phyloP scores from a whole-genome alignment of 2,888 invertebrate species.

The Tiphia femorata region DNA sequence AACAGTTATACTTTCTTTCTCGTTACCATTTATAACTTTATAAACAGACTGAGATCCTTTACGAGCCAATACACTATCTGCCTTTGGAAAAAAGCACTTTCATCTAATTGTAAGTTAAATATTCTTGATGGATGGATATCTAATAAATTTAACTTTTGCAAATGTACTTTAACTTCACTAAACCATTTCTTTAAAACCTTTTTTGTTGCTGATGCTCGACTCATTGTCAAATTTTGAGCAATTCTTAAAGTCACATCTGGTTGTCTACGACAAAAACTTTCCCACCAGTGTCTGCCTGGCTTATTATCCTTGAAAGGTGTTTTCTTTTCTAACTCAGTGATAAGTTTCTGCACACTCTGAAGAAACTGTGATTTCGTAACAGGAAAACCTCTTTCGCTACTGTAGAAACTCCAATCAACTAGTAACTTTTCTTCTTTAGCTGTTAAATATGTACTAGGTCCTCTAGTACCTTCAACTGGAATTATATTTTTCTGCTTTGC shows the following conservation, averaged over 20 bases:
- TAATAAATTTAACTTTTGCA: not conserved
- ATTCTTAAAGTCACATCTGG: constrained; percentile 44
- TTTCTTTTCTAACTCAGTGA: constrained; percentile 11
- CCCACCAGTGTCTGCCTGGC: constrained; percentile 53
- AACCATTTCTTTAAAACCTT: constrained; percentile 52
- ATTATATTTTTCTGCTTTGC: constrained; percentile 2
- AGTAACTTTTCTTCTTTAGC: constrained; percentile 20
- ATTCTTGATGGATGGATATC: constrained; percentile 6
- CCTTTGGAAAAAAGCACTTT: constrained; percentile 44
- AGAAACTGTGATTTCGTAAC: constrained; percentile 45
- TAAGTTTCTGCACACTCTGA: constrained; percentile 39
- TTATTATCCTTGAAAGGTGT: constrained; percentile 42
- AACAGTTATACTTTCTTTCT: constrained; percentile 43
- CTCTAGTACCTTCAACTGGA: constrained; percentile 5
- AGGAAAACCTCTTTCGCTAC: constrained; percentile 47
- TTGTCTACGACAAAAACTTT: constrained; percentile 49
- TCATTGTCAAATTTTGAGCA: constrained; percentile 53
- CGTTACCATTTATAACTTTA: constrained; percentile 34
- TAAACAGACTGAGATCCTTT: constrained; percentile 34
- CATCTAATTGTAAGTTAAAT: constrained; percentile 30
- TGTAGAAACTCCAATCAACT: constrained; percentile 39
- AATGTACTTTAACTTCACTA: constrained; percentile 24
- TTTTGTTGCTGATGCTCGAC: constrained; percentile 49
- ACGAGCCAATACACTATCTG: constrained; percentile 37
- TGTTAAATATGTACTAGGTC: constrained; percentile 16